Conservation (phyloP, 2,888 invertebrate species). For the Baronia brevicornis region DNA sequence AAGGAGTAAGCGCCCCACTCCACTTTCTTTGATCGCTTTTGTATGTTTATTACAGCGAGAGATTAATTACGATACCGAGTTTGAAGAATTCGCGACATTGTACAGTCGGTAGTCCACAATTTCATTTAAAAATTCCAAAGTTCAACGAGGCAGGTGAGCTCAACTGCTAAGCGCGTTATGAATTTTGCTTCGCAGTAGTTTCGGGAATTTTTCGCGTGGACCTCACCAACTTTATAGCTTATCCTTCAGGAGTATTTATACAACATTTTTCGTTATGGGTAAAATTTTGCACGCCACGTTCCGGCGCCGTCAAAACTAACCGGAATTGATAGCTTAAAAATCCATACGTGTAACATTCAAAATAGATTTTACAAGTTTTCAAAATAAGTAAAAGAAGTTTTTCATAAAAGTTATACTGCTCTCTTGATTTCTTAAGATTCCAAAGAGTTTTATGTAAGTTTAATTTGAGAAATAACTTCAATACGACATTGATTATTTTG, state of each 20-base stretch:
- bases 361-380: no score
- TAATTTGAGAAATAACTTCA: no score
- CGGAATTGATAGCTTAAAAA: conserved; percentile 6
- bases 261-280: conserved; percentile 30
- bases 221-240: conserved; percentile 56
- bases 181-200: conserved; percentile 65
- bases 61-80: conserved; percentile 67
- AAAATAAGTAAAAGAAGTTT: no score
- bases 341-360: conserved; percentile 2
- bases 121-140: conserved; percentile 75
- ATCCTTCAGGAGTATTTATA: conserved; percentile 50
- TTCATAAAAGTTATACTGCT: no score
- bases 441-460: no score
- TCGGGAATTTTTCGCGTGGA: conserved; percentile 59
- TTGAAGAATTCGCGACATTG: conserved; percentile 70
- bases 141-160: conserved; percentile 71
- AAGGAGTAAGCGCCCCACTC: conserved; percentile 51
- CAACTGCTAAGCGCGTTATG: conserved; percentile 72
- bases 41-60: conserved; percentile 61
- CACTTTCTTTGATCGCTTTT: conserved; percentile 42
- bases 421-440: no score
- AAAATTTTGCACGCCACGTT: conserved; percentile 24
- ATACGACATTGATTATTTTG: no score
- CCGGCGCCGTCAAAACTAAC: conserved; percentile 9
- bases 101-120: conserved; percentile 61